Percentiles rank a stretch among this genome's conserved stretches.
Evolutionary conservation across 2,888 invertebrate genomes (phyloP).

Genomic region (Aphidoletes aphidimyza): DNA sequence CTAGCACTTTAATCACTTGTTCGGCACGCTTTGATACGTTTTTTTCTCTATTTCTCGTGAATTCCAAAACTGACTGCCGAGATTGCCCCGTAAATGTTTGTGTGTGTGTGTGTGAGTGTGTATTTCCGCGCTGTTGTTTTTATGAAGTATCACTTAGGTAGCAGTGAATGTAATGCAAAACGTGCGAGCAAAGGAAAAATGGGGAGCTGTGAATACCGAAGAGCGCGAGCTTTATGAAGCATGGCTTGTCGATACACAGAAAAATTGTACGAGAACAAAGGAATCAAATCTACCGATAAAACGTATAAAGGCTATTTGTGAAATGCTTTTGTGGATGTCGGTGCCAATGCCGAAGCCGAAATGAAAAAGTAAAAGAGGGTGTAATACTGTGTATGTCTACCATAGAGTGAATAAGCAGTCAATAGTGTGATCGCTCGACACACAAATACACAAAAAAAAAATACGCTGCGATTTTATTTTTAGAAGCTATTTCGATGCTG

Average conservation of each 20-base stretch:
- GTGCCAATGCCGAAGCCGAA: too few relatives aligned
- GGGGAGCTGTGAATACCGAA: background rate
- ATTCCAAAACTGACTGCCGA: background rate
- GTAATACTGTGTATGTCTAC: too few relatives aligned
- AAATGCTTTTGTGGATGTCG: background rate
- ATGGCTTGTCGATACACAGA: background rate
- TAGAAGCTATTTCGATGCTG: background rate
- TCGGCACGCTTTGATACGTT: too few relatives aligned
- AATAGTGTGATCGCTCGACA: constrained; percentile 1
- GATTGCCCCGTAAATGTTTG: background rate
- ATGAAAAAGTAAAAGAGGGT: too few relatives aligned
- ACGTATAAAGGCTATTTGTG: background rate
- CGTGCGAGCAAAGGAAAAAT: background rate
- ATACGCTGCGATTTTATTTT: background rate
- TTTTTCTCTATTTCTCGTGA: background rate
- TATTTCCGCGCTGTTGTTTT: background rate
- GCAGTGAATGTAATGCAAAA: background rate
- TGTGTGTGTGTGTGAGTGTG: background rate
- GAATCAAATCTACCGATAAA: constrained; percentile 12
- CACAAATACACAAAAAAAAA: background rate
- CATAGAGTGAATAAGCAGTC: background rate
- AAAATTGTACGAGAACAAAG: constrained; percentile 7
- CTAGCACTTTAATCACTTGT: constrained; percentile 10
- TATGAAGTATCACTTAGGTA: background rate
- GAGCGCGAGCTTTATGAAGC: constrained; percentile 1